A percentile compares a stretch with the other conserved stretches of the same genome.
Conservation (phyloP, 2,888 invertebrate genomes). For the Stenodera caucasica region DNA sequence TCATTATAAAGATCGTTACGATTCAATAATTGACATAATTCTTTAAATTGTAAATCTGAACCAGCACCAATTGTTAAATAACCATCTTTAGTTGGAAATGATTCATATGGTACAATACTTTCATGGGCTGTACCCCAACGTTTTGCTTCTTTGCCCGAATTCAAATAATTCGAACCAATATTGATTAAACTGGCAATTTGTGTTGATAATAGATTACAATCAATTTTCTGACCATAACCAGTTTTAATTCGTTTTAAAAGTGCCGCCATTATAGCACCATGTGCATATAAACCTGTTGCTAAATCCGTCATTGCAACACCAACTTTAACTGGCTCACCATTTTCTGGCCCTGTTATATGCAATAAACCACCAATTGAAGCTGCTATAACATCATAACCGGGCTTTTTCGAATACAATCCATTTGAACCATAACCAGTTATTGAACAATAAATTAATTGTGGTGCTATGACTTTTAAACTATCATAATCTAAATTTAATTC, state of each 20-base stretch:
- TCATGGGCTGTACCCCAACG: constrained; percentile 93
- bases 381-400: constrained; percentile 97
- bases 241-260: constrained; percentile 75
- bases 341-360: constrained; percentile 82
- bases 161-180: constrained; percentile 86
- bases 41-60: constrained; percentile 77
- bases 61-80: constrained; percentile 87
- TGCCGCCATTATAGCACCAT: constrained; percentile 93
- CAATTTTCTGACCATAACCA: constrained; percentile 87
- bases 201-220: constrained; percentile 91
- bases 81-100: constrained; percentile 81
- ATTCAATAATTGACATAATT: constrained; percentile 68
- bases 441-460: constrained; percentile 88
- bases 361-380: constrained; percentile 89
- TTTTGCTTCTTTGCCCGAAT: constrained; percentile 74
- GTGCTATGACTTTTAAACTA: constrained; percentile 68
- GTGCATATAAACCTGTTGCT: constrained; percentile 91
- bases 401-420: constrained; percentile 83
- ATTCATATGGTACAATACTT: constrained; percentile 93
- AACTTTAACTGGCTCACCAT: constrained; percentile 85
- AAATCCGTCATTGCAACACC: constrained; percentile 94
- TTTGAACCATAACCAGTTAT: constrained; percentile 88
- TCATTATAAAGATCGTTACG: constrained; percentile 65
- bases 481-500: constrained; percentile 79
- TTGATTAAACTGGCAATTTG: constrained; percentile 89